Evolutionary conservation across 2,113 vertebrate species (phyloP).

Genomic region (Indicator maculatus): DNA sequence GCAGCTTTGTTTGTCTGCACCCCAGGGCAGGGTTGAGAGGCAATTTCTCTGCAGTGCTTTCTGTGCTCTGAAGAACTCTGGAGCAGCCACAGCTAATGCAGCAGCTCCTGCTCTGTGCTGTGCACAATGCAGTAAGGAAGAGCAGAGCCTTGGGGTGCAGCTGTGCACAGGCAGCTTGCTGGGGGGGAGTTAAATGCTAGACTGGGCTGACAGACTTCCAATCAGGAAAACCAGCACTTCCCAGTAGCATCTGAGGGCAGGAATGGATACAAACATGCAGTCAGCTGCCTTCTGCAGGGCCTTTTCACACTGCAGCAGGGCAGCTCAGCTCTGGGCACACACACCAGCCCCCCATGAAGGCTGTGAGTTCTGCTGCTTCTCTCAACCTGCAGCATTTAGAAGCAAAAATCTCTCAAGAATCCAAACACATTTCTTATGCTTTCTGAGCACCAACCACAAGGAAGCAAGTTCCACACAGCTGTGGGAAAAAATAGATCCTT

Average conservation of each 20-base stretch:
- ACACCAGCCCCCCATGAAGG: background rate
- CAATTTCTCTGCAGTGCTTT: background rate
- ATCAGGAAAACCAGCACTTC: background rate
- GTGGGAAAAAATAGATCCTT: background rate
- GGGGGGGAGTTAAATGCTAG: background rate
- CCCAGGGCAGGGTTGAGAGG: background rate
- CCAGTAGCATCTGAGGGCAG: fast-evolving
- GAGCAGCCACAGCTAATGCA: background rate
- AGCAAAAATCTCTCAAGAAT: background rate
- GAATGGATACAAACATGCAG: fast-evolving
- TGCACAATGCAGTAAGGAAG: background rate
- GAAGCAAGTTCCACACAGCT: background rate
- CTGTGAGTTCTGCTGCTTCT: background rate
- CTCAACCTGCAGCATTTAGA: background rate
- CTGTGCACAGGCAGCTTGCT: fast-evolving
- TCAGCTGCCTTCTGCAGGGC: background rate
- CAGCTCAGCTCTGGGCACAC: background rate
- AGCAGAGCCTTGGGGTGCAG: background rate
- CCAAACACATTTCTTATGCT: background rate
- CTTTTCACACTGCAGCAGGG: background rate
- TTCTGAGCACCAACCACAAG: background rate
- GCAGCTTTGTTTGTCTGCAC: background rate
- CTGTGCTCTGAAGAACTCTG: background rate
- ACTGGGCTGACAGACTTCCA: background rate
- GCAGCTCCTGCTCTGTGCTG: fast-evolving